A percentile compares a stretch with the other conserved stretches of the same genome.
Evolutionary conservation across 2,113 vertebrate genomes (phyloP).

Genomic region (Natator depressus): DNA sequence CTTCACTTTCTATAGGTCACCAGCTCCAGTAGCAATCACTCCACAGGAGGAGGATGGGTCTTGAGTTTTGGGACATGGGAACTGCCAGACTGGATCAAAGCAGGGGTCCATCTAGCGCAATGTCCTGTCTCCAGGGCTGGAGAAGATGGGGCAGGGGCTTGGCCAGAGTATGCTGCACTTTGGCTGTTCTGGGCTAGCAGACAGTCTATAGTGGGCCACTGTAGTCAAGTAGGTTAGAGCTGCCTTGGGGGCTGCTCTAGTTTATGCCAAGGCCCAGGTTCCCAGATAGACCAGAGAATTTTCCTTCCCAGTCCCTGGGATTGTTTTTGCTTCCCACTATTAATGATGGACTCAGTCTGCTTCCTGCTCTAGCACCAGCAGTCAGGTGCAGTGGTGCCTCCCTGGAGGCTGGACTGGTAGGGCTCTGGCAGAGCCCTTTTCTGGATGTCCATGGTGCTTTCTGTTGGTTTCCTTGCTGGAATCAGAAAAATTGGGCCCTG

Average conservation of each 20-base stretch:
- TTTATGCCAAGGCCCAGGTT: not conserved
- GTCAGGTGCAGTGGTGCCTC: not conserved
- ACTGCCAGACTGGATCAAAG: not conserved
- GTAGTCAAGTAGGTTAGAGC: not conserved
- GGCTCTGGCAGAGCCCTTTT: not conserved
- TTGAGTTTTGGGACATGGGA: slow-evolving; percentile 13
- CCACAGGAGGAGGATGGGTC: not conserved
- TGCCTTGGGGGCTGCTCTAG: not conserved
- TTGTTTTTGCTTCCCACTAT: not conserved
- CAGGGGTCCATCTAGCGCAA: not conserved
- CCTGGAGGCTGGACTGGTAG: not conserved
- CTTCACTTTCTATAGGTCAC: not conserved
- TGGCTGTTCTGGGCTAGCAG: not conserved
- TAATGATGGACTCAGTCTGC: not conserved
- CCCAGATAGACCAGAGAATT: not conserved
- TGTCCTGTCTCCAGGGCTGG: not conserved
- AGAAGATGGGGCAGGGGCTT: not conserved
- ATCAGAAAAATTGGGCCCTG: not conserved
- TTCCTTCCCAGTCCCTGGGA: not conserved
- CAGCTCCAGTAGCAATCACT: slow-evolving; percentile 2
- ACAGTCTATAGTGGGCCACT: not conserved
- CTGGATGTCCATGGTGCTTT: not conserved
- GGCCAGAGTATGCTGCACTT: not conserved
- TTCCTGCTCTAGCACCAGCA: not conserved
- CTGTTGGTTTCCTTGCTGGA: not conserved